phyloP scores from a whole-genome alignment of 2,888 invertebrate genomes.

The Parnassius glacialis region DNA sequence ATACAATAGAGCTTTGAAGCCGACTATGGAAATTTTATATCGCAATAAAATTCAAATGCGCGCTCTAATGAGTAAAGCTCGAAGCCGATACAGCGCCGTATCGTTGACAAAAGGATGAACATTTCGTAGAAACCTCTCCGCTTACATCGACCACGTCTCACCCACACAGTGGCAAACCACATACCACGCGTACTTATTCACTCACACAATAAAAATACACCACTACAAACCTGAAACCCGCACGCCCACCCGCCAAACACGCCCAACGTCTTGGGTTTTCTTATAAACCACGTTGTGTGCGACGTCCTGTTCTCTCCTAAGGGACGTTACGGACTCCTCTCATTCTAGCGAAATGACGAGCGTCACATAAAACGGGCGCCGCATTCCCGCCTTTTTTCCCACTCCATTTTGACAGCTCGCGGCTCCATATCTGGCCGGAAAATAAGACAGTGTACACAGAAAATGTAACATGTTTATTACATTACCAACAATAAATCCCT shows the following conservation, averaged over 20 bases:
- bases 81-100: conserved; percentile 71
- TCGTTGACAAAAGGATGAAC: conserved; percentile 78
- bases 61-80: conserved; percentile 76
- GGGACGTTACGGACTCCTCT: conserved; percentile 43
- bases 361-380: conserved; percentile 79
- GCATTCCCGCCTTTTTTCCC: conserved; percentile 82
- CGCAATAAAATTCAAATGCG: conserved; percentile 70
- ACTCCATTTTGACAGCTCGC: conserved; percentile 81
- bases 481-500: background rate
- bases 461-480: conserved; percentile 14
- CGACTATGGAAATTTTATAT: conserved; percentile 71
- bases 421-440: conserved; percentile 80
- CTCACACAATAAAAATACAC: conserved; percentile 51
- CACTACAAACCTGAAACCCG: conserved; percentile 66
- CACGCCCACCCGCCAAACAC: conserved; percentile 81
- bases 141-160: conserved; percentile 47
- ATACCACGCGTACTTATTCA: conserved; percentile 51
- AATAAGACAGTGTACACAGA: conserved; percentile 75
- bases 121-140: conserved; percentile 49
- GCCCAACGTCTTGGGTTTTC: conserved; percentile 82
- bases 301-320: conserved; percentile 57
- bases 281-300: conserved; percentile 80
- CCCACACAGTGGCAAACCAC: conserved; percentile 61
- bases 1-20: conserved; percentile 50
- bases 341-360: conserved; percentile 76